Evolutionary conservation across 35 echinoderm and acorn worm genomes (phyloP).

Genomic region (Lytechinus pictus): DNA sequence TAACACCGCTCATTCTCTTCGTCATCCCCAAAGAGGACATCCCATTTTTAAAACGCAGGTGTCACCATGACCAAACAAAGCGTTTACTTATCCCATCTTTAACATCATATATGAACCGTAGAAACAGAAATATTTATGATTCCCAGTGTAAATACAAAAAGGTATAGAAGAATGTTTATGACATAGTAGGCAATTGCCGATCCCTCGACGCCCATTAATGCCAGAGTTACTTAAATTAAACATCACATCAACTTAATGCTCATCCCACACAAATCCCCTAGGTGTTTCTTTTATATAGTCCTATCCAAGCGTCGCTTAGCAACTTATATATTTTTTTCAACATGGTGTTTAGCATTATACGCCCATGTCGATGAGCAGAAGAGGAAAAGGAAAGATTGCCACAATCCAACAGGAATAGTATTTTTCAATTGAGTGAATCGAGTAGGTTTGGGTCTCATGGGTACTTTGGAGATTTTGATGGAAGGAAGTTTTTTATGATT

Average conservation of each 20-base stretch:
- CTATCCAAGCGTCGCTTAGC: not conserved
- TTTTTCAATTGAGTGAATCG: constrained; percentile 18
- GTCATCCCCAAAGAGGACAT: not conserved
- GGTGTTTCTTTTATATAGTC: not conserved
- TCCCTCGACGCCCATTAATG: not conserved
- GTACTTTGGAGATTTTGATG: not conserved
- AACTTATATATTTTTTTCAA: not conserved
- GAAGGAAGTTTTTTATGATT: constrained; percentile 12
- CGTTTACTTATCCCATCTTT: not conserved
- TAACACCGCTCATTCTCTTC: too few species aligned
- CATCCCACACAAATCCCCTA: not conserved
- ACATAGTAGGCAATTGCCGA: not conserved
- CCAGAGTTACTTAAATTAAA: not conserved
- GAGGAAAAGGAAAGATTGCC: not conserved
- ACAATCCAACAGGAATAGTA: not conserved
- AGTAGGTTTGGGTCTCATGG: not conserved
- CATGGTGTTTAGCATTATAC: not conserved
- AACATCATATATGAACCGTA: not conserved
- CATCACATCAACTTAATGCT: not conserved
- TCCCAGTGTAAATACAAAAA: not conserved
- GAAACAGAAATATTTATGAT: constrained; percentile 5
- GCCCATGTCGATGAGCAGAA: not conserved
- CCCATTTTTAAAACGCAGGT: not conserved
- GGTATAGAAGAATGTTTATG: not conserved
- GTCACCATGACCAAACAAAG: not conserved